phyloP scores from a whole-genome alignment of 2,888 invertebrate species.

The Leptinotarsa peninsularis region DNA sequence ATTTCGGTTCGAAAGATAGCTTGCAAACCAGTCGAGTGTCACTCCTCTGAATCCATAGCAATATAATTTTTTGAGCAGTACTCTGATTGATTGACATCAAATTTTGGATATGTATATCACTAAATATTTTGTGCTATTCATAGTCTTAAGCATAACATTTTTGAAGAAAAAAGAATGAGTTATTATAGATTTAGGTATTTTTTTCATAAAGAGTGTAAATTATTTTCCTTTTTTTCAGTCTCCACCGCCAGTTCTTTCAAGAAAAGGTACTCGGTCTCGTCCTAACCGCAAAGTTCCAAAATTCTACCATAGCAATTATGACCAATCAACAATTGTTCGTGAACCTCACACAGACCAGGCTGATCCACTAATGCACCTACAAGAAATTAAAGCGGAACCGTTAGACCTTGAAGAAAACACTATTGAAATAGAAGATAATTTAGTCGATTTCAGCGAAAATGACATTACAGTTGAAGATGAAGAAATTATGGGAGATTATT shows the following conservation, averaged over 20 bases:
- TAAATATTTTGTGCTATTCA: too few species aligned
- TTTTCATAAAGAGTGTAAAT: background rate
- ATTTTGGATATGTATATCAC: too few species aligned
- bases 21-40: too few species aligned
- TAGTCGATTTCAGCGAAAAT: slow-evolving; percentile 46
- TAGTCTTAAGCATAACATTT: too few species aligned
- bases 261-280: slow-evolving; percentile 64
- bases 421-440: slow-evolving; percentile 52
- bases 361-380: slow-evolving; percentile 53
- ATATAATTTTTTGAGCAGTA: too few species aligned
- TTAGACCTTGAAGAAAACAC: slow-evolving; percentile 58
- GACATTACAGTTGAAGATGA: slow-evolving; percentile 46
- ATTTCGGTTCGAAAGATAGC: too few species aligned
- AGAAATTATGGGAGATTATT: slow-evolving; percentile 50
- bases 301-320: slow-evolving; percentile 56
- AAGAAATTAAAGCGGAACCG: slow-evolving; percentile 63
- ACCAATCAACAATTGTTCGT: slow-evolving; percentile 38
- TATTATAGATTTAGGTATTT: too few species aligned
- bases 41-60: too few species aligned
- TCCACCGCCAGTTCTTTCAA: slow-evolving; percentile 58
- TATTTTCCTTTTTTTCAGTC: slow-evolving; percentile 53
- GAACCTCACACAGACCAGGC: slow-evolving; percentile 46
- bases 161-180: too few species aligned
- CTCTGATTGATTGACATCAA: too few species aligned
- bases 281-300: slow-evolving; percentile 64